These are phyloP conservation scores for Caenorhabditis sp. DNA, from an alignment of 2,888 invertebrate genomes.

Conservation along the genomic window DNA sequence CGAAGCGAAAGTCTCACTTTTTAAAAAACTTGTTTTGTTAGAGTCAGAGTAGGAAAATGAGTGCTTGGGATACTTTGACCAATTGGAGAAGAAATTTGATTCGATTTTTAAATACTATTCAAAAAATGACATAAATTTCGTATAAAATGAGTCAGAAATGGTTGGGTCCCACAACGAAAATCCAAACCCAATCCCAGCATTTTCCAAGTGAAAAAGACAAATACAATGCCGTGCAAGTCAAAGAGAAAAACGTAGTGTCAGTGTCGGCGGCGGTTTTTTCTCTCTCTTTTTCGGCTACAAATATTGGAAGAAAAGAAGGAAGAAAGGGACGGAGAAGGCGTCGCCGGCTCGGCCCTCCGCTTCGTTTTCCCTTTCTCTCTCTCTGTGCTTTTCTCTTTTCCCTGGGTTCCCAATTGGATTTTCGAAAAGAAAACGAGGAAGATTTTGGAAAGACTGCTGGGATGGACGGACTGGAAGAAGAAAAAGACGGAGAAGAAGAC, in stretches of 20 bases:
- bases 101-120: not conserved
- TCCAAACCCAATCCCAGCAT: no score
- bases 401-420: not conserved
- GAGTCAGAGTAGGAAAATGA: no score
- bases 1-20: not conserved
- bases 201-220: not conserved
- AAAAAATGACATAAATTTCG: no score
- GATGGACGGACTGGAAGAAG: not conserved
- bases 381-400: not conserved
- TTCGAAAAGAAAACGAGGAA: conserved; percentile 19
- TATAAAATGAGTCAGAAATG: not conserved
- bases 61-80: no score
- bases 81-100: not conserved
- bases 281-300: conserved; percentile 3
- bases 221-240: no score
- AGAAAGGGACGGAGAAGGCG: conserved; percentile 5
- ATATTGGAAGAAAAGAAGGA: conserved; percentile 14
- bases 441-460: conserved; percentile 4
- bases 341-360: no score
- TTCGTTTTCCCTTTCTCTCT: not conserved
- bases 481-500: not conserved
- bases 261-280: not conserved
- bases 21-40: no score
- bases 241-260: no score
- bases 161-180: not conserved